Evolutionary conservation across 2,797 vertebrate genomes (phyloP), one percentile per base, ranked within the genome.

Genomic region (Microctenopoma lineatum): DNA sequence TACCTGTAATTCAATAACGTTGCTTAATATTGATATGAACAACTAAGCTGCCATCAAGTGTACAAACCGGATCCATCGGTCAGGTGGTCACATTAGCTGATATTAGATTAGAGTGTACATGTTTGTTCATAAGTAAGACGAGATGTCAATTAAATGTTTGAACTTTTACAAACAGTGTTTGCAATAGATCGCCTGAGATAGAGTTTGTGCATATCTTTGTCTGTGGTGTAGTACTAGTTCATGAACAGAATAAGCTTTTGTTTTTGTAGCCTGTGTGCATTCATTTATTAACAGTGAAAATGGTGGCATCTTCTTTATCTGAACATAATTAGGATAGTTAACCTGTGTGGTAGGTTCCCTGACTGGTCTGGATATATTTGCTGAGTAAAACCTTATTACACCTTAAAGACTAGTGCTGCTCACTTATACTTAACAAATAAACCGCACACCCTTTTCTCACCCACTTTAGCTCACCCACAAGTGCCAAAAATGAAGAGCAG

Each of bases 351-450:
- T 29, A n/a, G 16, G 5, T 60, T 44, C 45, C 13, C 18, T 13
- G 27, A 26, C 10, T 12, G 11, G 41, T 51, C 27, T 45, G 10
- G 27, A 27, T 7, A 26, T 14, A 12, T 39, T 51, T 29, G 7
- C 29, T 8, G 10, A 50, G 47, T 66, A 21, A 52, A 79, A 6
- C 46, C n/a, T n/a, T n/a, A 27, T 59, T 3, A 63, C 44, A 64
- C 25, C 12, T 71, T 3, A 42, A 53, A 59, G 14, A 46, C 45
- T 1, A 18, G 2, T 26, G 13, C 46, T 25, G 38, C n/a, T 18
- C 16, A 45, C 7, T 18, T 54, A 46, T 3, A 59, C 66, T 53
- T 16, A 41, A 10, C 15, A 16, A 12, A 26, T 25, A 1, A 18
- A 56, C 11, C 16, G 11, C 34, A 39, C 26, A 44, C n/a, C 6